Conservation (phyloP, 2,888 invertebrate species). For the Eristalinus aeneus region DNA sequence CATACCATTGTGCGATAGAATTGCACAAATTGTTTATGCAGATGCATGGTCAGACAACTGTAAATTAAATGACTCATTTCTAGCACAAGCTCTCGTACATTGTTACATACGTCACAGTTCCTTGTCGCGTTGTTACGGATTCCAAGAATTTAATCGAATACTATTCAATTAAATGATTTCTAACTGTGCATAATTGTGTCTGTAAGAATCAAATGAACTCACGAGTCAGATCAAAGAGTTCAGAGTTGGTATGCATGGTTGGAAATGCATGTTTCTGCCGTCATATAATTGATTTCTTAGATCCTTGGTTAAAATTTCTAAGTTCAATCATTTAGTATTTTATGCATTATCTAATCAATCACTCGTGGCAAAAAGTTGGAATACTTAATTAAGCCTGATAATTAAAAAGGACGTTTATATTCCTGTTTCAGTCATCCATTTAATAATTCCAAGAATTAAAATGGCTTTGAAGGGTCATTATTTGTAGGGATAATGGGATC, state of each 20-base stretch:
- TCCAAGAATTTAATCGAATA: no score
- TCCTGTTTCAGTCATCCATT: neutral
- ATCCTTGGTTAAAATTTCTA: no score
- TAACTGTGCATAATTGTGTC: constrained; percentile 42
- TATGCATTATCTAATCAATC: neutral
- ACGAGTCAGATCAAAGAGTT: neutral
- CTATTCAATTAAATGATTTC: constrained; percentile 36
- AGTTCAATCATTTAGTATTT: no score
- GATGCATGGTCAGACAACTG: constrained; percentile 7
- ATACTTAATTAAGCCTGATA: constrained; percentile 42
- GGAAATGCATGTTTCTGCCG: neutral
- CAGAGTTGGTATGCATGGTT: constrained; percentile 17
- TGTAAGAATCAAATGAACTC: constrained; percentile 10
- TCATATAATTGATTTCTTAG: neutral
- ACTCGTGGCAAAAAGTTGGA: neutral
- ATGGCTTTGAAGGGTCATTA: constrained; percentile 21
- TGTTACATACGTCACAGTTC: neutral
- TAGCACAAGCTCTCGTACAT: neutral
- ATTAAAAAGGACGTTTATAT: constrained; percentile 37
- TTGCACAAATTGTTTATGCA: constrained; percentile 32
- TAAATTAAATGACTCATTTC: constrained; percentile 34
- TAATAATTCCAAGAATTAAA: neutral
- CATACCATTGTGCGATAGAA: neutral
- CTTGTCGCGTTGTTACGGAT: constrained; percentile 13
- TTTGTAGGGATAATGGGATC: neutral